A percentile compares a stretch with the other conserved stretches of the same genome.
Conservation (phyloP, 2,888 invertebrate species). For the Ornithoptera priamus region DNA sequence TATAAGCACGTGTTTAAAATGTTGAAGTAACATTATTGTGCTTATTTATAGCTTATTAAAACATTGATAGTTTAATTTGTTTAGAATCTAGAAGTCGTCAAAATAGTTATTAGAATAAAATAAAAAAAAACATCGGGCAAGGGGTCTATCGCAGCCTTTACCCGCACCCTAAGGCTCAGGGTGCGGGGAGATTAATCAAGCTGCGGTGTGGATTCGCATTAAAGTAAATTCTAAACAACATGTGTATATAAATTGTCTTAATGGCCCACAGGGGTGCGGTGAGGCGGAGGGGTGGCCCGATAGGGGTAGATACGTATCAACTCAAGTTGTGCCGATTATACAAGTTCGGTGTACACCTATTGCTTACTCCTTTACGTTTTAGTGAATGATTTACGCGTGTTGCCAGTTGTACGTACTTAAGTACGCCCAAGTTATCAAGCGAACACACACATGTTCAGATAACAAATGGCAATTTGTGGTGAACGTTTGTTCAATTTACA, state of each 20-base stretch:
- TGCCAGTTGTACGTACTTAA: conserved; percentile 15
- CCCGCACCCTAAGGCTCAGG: conserved; percentile 17
- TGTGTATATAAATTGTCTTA: conserved; percentile 70
- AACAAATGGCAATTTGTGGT: conserved; percentile 7
- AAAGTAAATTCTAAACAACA: conserved; percentile 72
- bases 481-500: not conserved
- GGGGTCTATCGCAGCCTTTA: conserved; percentile 27
- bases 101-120: not conserved
- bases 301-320: conserved; percentile 22
- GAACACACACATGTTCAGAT: conserved; percentile 12
- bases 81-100: too few relatives aligned
- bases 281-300: not conserved
- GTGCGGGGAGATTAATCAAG: conserved; percentile 62
- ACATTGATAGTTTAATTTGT: too few relatives aligned
- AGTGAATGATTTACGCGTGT: conserved; percentile 26
- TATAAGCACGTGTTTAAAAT: too few relatives aligned
- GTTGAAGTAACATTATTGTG: too few relatives aligned
- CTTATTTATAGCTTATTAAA: too few relatives aligned
- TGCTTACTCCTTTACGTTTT: conserved; percentile 5
- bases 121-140: too few relatives aligned
- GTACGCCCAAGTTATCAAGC: conserved; percentile 10
- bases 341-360: conserved; percentile 20
- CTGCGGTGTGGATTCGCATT: conserved; percentile 60
- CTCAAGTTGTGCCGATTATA: conserved; percentile 23
- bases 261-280: conserved; percentile 45